phyloP scores from a whole-genome alignment of 2,888 invertebrate species.

The Mylabris sibirica region DNA sequence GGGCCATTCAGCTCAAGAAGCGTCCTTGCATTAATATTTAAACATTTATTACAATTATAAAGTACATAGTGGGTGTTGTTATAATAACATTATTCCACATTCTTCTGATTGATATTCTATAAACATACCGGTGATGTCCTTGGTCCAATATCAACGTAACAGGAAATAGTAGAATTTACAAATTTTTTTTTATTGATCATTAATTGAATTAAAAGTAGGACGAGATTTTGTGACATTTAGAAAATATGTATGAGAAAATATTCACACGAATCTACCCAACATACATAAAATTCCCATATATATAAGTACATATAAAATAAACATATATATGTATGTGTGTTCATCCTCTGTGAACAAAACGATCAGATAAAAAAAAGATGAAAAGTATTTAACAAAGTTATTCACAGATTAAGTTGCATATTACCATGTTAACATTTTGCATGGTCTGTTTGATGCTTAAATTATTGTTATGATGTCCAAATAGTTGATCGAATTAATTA shows the following conservation, averaged over 20 bases:
- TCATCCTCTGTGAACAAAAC: slow-evolving; percentile 40
- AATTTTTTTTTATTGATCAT: background rate
- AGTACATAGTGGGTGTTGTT: background rate
- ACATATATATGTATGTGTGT: slow-evolving; percentile 18
- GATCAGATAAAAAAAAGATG: slow-evolving; percentile 40
- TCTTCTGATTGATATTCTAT: background rate
- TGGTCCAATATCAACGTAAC: background rate
- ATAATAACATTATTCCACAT: background rate
- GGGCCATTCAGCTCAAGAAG: no score
- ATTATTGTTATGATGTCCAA: slow-evolving; percentile 21
- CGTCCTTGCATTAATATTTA: background rate
- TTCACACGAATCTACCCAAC: background rate
- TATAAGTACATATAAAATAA: background rate
- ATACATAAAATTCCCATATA: background rate
- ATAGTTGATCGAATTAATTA: slow-evolving; percentile 15
- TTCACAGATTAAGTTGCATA: slow-evolving; percentile 38
- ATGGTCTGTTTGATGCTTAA: slow-evolving; percentile 36
- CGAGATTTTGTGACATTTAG: background rate
- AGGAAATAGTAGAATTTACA: background rate
- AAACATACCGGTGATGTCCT: background rate
- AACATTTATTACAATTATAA: background rate
- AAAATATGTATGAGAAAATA: background rate
- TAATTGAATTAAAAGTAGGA: slow-evolving; percentile 2
- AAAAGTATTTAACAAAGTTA: slow-evolving; percentile 39
- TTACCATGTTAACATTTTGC: slow-evolving; percentile 40